Conservation (phyloP, 2,113 vertebrate species). For the Gobiocypris rarus region DNA sequence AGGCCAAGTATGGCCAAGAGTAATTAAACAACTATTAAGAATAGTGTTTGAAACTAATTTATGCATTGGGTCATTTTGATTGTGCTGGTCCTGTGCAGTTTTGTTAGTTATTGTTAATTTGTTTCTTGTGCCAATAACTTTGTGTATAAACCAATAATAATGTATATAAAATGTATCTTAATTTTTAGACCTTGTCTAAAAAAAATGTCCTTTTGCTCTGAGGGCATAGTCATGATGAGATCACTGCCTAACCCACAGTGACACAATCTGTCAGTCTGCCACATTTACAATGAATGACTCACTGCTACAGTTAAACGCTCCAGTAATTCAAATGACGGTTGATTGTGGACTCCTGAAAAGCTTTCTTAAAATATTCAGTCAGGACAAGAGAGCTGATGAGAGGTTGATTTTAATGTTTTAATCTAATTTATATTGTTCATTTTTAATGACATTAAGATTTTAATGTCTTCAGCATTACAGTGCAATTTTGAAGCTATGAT, state of each 20-base stretch:
- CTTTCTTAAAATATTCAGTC: not conserved
- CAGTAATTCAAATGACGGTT: conserved; percentile 66
- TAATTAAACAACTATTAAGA: not conserved
- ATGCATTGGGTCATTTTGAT: not conserved
- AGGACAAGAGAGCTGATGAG: not conserved
- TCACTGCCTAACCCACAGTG: conserved; percentile 62
- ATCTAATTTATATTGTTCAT: no score
- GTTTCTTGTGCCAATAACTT: not conserved
- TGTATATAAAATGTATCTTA: not conserved
- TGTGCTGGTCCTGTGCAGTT: not conserved
- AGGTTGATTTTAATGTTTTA: not conserved
- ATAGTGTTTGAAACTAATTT: not conserved
- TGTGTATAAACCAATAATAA: no score
- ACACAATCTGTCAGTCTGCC: conserved; percentile 67
- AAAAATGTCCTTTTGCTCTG: not conserved
- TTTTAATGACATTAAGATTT: no score
- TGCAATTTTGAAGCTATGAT: no score
- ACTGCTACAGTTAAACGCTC: conserved; percentile 63
- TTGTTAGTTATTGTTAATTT: not conserved
- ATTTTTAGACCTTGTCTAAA: not conserved
- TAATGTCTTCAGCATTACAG: no score
- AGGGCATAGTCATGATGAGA: conserved; percentile 22
- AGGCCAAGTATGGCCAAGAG: not conserved
- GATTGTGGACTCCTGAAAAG: conserved; percentile 51
- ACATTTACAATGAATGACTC: conserved; percentile 54